Base-by-base conservation (phyloP, 2,888 invertebrate genomes). In the Eueremaeus valkanovi region DNA sequence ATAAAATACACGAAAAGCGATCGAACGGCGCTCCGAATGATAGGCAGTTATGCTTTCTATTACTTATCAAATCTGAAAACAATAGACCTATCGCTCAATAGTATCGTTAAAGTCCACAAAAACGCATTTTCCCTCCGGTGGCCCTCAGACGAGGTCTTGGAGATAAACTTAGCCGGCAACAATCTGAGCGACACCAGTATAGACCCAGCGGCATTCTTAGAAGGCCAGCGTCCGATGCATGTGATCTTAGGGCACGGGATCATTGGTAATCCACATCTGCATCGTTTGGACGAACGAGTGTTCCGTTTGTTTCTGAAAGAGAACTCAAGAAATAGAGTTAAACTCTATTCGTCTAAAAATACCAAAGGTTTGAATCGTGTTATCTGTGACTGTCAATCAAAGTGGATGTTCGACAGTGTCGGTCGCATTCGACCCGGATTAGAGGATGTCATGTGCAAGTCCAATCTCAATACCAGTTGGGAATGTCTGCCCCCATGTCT, bases 41-140 rank as follows among this genome's bases (percentile, higher is more conserved):
- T 75, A 3, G 75, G 75, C 45, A 75, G 75, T 58, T 75, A 75
- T 72, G 75, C 75, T 16, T 75, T 75, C 51, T 75, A 75, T 45
- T 75, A 75, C 61, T 58, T 75, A 29, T 75, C 75, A 18, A 75
- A 75, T 27, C 33, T 75, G 9, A 51, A 58, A n/a, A 51, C 72
- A 42, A 75, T 75, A n/a, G 75, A 75, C 29, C 29, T 75, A 18
- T 75, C 75, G 27, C 49, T 72, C n/a, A 75, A 75, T 40, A 72
- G 72, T 42, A 75, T 75, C 18, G 75, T 72, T 8, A 75, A 75
- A 27, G 27, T 75, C 36, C 27, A 75, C 24, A 21, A 55, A 27
- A 75, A 75, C 31, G 75, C 75, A 18, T 75, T 75, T 36, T 72
- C 72, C 1, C 55, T 75, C 11, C 75, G 75, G 27, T 75, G 75